Base-by-base conservation (phyloP, 2,113 vertebrate genomes). In the Mungos mungo region DNA sequence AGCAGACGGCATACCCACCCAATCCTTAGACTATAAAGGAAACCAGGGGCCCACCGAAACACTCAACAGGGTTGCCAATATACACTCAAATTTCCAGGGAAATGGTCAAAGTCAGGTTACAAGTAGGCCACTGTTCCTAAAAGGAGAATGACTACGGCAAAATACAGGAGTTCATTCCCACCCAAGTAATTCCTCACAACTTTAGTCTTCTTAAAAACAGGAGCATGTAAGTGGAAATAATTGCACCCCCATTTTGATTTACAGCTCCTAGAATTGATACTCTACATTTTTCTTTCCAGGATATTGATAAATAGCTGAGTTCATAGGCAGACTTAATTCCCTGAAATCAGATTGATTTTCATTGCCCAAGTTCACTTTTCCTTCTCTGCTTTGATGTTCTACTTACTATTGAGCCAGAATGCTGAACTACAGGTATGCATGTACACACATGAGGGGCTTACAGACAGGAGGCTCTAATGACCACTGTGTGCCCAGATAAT, bases 211-310 rank as follows among this genome's bases (percentile, higher is more conserved):
- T 97, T 96, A 63, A 82, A 89, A 68, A 77, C 16, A 97, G 94
- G 81, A 98, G 96, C 50, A 89, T 14, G 41, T 72, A 96, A 97
- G 57, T 87, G 77, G 68, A 38, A 92, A 63, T 65, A 35, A 93
- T 3, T 98, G 54, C 92, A 83, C 90, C 71, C 86, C 45, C 3
- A 81, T 88, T 97, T 97, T 96, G 52, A 97, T 97, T 98, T 97
- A 98, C 90, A 93, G 93, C 66, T 98, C 84, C 84, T 84, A 97
- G 72, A 96, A 94, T 87, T 97, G 98, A 97, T 92, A 76, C 9
- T 71, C 7, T 68, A 68, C 1, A 41, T 93, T 96, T 97, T 91
- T 97, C 97, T 88, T 95, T 71, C 94, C 76, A 90, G 92, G 96
- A 96, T 92, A 96, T 71, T 93, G 95, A 88, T 12, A n/a, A 91